These are phyloP conservation scores for Ornithorhynchus anatinus DNA, from an alignment of 2,113 vertebrate species.

Conservation along the genomic window DNA sequence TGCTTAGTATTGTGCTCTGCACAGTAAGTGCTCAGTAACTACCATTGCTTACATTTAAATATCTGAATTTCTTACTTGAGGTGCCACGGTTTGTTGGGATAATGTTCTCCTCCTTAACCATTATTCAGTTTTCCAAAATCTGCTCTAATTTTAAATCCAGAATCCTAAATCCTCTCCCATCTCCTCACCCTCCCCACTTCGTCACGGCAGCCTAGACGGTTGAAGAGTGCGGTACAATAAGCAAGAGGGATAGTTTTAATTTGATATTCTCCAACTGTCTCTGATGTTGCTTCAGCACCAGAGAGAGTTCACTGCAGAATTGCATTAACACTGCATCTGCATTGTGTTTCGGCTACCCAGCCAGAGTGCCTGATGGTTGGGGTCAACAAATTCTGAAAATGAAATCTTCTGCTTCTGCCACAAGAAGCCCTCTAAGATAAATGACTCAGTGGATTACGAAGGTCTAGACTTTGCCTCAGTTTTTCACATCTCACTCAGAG, in stretches of 20 bases:
- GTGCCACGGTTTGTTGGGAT: conserved; percentile 51
- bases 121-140: conserved; percentile 61
- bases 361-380: conserved; percentile 39
- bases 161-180: conserved; percentile 42
- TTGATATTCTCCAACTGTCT: conserved; percentile 66
- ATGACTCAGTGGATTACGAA: background rate
- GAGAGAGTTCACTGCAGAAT: conserved; percentile 64
- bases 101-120: conserved; percentile 27
- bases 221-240: conserved; percentile 55
- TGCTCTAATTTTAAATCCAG: conserved; percentile 55
- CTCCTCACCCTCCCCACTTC: conserved; percentile 48
- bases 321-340: conserved; percentile 69
- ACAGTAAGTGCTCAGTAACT: background rate
- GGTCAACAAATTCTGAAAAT: conserved; percentile 18
- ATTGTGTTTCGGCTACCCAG: conserved; percentile 54
- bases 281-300: conserved; percentile 66
- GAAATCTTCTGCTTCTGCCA: conserved; percentile 6
- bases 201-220: conserved; percentile 59
- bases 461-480: background rate
- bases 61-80: too few relatives aligned
- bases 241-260: conserved; percentile 80
- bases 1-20: background rate
- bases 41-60: background rate
- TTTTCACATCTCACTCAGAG: background rate
- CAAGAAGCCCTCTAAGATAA: background rate